phyloP scores from a whole-genome alignment of 2,113 vertebrate genomes.

The Acinonyx jubatus region DNA sequence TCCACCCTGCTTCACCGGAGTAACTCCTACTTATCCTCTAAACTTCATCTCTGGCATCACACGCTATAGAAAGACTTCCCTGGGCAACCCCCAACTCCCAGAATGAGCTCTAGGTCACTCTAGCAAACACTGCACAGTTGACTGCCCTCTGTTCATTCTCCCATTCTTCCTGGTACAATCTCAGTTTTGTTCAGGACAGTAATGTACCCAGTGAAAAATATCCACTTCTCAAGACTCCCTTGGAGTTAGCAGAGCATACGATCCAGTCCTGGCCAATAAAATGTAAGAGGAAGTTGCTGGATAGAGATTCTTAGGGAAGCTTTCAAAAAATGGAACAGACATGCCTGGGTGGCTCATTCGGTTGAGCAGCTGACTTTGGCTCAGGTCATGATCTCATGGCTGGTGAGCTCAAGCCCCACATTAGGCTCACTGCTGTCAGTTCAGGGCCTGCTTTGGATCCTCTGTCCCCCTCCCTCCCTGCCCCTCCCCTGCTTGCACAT shows the following conservation, averaged over 20 bases:
- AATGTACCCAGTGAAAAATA: not conserved
- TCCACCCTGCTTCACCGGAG: not conserved
- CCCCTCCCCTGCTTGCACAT: no score
- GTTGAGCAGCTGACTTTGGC: no score
- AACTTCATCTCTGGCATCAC: not conserved
- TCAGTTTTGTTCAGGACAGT: not conserved
- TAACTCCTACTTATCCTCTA: not conserved
- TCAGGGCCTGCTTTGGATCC: no score
- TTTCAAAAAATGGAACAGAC: no score
- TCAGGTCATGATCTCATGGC: no score
- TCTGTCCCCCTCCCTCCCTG: no score
- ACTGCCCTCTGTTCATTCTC: not conserved
- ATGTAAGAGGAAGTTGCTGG: not conserved
- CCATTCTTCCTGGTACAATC: not conserved
- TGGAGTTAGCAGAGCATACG: not conserved
- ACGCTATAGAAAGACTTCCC: not conserved
- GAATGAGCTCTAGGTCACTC: not conserved
- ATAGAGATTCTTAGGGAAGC: not conserved
- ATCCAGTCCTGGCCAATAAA: not conserved
- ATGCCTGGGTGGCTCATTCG: no score
- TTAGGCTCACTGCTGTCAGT: no score
- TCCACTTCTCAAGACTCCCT: not conserved
- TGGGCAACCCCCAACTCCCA: not conserved
- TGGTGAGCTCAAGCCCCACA: no score
- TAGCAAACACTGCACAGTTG: not conserved